A percentile compares a stretch with the other conserved stretches of the same genome.
Conservation (phyloP, 2,797 vertebrate genomes). For the Myripristis jacobus region DNA sequence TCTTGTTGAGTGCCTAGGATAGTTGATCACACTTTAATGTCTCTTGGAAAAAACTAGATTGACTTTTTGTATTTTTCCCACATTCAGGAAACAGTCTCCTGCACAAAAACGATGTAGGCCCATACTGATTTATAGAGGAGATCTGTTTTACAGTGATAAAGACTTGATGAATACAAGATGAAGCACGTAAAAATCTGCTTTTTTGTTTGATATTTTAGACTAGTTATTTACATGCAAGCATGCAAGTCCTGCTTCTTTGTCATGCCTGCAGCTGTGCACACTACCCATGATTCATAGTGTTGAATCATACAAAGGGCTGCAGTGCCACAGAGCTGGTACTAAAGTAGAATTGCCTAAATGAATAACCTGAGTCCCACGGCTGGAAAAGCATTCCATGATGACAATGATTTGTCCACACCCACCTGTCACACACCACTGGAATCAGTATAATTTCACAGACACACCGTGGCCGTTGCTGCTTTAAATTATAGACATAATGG, state of each 20-base stretch:
- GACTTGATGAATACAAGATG: constrained; percentile 51
- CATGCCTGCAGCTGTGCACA: constrained; percentile 48
- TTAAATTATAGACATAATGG: constrained; percentile 46
- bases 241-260: constrained; percentile 26
- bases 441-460: constrained; percentile 5
- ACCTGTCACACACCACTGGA: constrained; percentile 1
- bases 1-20: constrained; percentile 27
- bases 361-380: constrained; percentile 18
- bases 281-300: constrained; percentile 40
- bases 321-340: constrained; percentile 1
- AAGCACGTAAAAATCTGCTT: constrained; percentile 51
- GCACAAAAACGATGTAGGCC: no score
- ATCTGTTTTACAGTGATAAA: constrained; percentile 21
- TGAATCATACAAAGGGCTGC: constrained; percentile 29
- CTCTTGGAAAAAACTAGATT: constrained; percentile 25
- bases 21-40: constrained; percentile 19
- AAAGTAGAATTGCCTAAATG: constrained; percentile 6
- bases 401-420: constrained; percentile 34
- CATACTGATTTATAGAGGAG: neutral
- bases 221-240: constrained; percentile 5
- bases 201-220: constrained; percentile 34
- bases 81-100: neutral
- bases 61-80: constrained; percentile 32
- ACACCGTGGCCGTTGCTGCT: constrained; percentile 37
- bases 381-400: constrained; percentile 13